Base-by-base conservation (phyloP, 2,888 invertebrate species). In the Proisotoma minuta region DNA sequence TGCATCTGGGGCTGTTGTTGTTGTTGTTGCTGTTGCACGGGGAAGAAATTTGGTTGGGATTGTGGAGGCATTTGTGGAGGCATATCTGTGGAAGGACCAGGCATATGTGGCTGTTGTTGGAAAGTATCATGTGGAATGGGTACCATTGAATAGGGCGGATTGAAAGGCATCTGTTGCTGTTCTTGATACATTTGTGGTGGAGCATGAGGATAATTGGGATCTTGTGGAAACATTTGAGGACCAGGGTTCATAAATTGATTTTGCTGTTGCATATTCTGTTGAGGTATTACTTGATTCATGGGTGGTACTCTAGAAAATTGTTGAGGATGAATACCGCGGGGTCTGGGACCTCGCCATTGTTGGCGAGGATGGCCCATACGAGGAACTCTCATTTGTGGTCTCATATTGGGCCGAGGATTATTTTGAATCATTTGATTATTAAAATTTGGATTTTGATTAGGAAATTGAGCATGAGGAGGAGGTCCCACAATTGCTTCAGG, bases 171-270 rank as follows among this genome's bases (percentile, higher is more conserved):
- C 15, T 4, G 5, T 43, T n/a, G 10, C 18, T 43, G 43, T 43
- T 43, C 43, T 20, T 18, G 5, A 43, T 18, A 43, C 18, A 43
- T 12, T 18, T 43, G 60, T 52, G 51, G 39, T 39, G 47, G 23
- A 2, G 40, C 29, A 20, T 48, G 43, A 22, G 53, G 49, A 27
- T 60, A 57, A 12, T 40, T 40, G 10, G 23, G 26, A 20, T 59
- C 48, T 18, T 56, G 60, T 29, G 56, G 59, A 51, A 63, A 63
- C 24, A 60, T 43, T 10, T 27, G 50, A 28, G 50, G 56, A 27
- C 59, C 34, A 8, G 43, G 43, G 18, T 43, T 43, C 43, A 43
- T 43, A n/a, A 43, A 43, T n/a, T 43, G 43, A 43, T 34, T 34
- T 34, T 34, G 34, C 34, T 15, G 8, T 34, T 34, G 34, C n/a